Evolutionary conservation across 2,888 invertebrate genomes (phyloP).

Genomic region (Eutolmus rufibarbis): DNA sequence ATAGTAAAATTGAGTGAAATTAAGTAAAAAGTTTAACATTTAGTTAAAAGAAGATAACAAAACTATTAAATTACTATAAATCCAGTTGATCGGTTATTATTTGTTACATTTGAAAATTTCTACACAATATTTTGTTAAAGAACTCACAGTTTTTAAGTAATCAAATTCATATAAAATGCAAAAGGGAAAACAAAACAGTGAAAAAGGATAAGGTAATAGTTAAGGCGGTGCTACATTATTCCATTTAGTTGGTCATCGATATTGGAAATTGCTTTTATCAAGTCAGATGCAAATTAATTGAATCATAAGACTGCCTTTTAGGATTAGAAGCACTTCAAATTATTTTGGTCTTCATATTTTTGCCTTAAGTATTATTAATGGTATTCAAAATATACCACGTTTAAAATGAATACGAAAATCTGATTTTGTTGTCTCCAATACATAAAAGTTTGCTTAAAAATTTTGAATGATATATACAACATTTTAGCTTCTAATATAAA

Average conservation of each 20-base stretch:
- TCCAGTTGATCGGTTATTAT: neutral
- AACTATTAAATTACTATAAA: neutral
- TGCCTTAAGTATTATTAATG: neutral
- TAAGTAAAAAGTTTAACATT: neutral
- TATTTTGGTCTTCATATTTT: neutral
- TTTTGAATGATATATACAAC: neutral
- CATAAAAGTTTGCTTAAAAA: neutral
- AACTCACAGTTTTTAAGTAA: neutral
- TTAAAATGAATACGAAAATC: neutral
- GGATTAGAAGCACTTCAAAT: neutral
- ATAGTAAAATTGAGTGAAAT: neutral
- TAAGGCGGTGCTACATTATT: neutral
- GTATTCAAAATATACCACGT: neutral
- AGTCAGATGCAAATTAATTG: neutral
- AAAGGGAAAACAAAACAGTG: neutral
- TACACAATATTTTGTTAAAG: neutral
- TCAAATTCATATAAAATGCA: neutral
- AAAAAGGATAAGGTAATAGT: neutral
- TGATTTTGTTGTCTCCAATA: neutral
- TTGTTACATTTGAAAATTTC: neutral
- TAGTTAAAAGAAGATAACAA: neutral
- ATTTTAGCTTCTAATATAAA: neutral
- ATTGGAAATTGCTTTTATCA: neutral
- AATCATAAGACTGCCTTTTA: neutral
- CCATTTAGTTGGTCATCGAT: neutral